Evolutionary conservation across 2,113 vertebrate genomes (phyloP).

Genomic region (Accipiter virgatus): DNA sequence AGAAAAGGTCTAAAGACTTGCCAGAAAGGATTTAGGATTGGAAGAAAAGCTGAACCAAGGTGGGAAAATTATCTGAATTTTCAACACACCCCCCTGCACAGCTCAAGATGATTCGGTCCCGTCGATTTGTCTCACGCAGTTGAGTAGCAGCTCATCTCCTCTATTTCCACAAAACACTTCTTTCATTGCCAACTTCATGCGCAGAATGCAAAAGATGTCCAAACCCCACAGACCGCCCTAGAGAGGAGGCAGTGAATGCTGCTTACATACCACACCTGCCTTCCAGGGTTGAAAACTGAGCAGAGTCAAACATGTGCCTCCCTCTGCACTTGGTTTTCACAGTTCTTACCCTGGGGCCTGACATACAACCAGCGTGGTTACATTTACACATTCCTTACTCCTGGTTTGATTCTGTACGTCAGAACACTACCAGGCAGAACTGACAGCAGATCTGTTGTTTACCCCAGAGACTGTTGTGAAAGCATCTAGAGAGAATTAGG

Average conservation of each 20-base stretch:
- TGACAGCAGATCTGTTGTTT: background rate
- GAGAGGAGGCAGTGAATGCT: background rate
- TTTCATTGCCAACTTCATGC: background rate
- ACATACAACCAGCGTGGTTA: background rate
- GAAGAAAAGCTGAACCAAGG: background rate
- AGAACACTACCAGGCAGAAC: background rate
- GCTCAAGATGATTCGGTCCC: background rate
- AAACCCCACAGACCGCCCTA: background rate
- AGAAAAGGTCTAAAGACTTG: background rate
- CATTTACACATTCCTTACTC: background rate
- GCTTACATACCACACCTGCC: background rate
- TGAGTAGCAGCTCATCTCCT: background rate
- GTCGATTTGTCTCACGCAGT: background rate
- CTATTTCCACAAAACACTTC: background rate
- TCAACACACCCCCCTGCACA: background rate
- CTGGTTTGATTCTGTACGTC: background rate
- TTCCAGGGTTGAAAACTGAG: background rate
- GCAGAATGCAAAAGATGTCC: background rate
- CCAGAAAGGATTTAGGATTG: background rate
- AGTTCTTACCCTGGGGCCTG: background rate
- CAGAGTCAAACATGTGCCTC: background rate
- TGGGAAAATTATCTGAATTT: background rate
- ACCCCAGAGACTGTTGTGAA: background rate
- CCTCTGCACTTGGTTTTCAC: background rate
- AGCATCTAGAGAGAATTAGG: background rate